Evolutionary conservation across 2,797 vertebrate genomes (phyloP).

Genomic region (Hypotaenidia philippensis): DNA sequence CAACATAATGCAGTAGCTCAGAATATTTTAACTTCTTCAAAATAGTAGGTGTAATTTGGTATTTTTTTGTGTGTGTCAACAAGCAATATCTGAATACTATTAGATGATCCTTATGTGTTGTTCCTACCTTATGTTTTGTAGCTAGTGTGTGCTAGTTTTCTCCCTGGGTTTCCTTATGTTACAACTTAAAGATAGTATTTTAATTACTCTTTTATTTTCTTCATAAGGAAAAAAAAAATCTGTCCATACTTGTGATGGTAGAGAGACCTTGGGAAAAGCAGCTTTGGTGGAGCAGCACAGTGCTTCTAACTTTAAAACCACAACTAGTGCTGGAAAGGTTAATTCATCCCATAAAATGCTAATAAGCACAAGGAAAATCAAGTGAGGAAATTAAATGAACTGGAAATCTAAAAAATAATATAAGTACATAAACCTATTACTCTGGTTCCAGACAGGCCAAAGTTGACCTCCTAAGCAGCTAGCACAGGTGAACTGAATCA

Average conservation of each 20-base stretch:
- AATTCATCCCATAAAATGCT: background rate
- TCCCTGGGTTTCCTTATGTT: background rate
- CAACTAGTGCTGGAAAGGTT: background rate
- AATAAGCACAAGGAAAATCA: background rate
- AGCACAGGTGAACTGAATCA: no score
- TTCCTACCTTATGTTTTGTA: background rate
- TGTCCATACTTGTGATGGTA: fast-evolving
- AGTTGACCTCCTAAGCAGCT: no score
- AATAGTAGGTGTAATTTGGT: fast-evolving
- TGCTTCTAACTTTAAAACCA: background rate
- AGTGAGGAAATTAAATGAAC: background rate
- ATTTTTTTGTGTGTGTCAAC: background rate
- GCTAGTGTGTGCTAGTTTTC: background rate
- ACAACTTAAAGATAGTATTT: background rate
- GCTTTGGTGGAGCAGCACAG: fast-evolving
- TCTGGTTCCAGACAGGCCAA: no score
- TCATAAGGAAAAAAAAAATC: background rate
- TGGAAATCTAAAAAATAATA: background rate
- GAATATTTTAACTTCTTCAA: background rate
- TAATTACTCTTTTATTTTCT: background rate
- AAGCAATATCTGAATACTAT: background rate
- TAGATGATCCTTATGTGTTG: background rate
- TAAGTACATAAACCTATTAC: no score
- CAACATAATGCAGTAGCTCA: background rate
- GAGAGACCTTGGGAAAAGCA: background rate